Evolutionary conservation across 2,113 vertebrate species (phyloP), one percentile per base, ranked within the genome.

Genomic region (Cyprinodon brontotheroides): DNA sequence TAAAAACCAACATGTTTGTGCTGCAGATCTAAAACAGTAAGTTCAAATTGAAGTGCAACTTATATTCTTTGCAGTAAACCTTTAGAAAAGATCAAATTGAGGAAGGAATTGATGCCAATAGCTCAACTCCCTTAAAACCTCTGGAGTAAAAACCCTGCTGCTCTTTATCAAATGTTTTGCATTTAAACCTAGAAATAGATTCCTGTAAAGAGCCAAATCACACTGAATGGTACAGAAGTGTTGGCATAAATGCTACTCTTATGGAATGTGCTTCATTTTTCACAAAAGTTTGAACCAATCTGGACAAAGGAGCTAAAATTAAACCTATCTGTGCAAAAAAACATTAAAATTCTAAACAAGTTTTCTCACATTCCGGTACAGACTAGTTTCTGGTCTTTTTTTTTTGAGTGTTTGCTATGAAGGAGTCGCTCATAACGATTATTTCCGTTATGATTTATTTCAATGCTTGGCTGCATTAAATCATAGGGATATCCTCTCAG

Each of bases 51-150:
- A 75, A 70, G 37, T 9, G 20, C 70, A 13, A 4, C 69, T 66
- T 65, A 38, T 36, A n/a, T 63, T 75, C 39, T 50, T 50, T 20
- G 61, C 82, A 68, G 59, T 61, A 74, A 75, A 63, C 37, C 38
- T 75, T 39, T 39, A 62, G 88, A 82, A 85, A 5, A 64, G 82
- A 86, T 66, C 81, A 88, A 90, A 86, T 78, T 61, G 20, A 68
- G 47, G 41, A 61, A 79, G 72, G 3, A 12, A n/a, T 70, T 79
- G 11, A 39, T 67, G 70, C 47, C 39, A 66, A 73, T 37, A 79
- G 78, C 73, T 77, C 74, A 87, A 72, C 65, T 83, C 73, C 72
- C 79, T 41, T 74, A 39, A 70, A 66, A 62, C 22, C n/a, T 81
- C 64, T 53, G 53, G 64, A 62, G 38, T 61, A 38, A 73, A 71